Evolutionary conservation across 2,797 vertebrate species (phyloP).

Genomic region (Craterocephalus amniculus): DNA sequence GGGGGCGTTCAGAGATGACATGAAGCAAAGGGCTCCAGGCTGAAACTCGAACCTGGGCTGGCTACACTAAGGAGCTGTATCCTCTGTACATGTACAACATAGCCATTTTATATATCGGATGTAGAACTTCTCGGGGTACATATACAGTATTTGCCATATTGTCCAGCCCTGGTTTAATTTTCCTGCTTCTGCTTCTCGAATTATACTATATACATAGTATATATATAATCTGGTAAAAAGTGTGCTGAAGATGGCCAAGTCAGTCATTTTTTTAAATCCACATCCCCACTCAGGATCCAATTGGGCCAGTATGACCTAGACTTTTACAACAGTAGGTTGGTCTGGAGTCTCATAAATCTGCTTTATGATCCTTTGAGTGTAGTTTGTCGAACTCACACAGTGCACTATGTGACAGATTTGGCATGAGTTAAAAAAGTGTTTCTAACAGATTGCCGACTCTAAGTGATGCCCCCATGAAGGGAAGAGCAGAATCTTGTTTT

Average conservation of each 20-base stretch:
- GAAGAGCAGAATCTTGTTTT: conserved; percentile 6
- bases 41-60: too few relatives aligned
- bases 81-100: too few relatives aligned
- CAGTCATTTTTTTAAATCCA: conserved; percentile 13
- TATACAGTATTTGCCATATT: too few relatives aligned
- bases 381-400: conserved; percentile 23
- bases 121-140: too few relatives aligned
- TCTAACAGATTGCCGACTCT: conserved; percentile 1
- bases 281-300: conserved; percentile 17
- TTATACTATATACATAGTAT: conserved; percentile 3
- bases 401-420: neutral
- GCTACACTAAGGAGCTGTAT: too few relatives aligned
- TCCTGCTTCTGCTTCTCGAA: neutral
- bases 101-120: too few relatives aligned
- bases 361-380: conserved; percentile 39
- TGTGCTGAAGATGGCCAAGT: neutral
- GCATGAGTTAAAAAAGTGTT: conserved; percentile 25
- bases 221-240: too few relatives aligned
- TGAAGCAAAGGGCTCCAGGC: too few relatives aligned
- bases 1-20: too few relatives aligned
- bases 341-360: conserved; percentile 31
- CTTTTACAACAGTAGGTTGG: conserved; percentile 11
- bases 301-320: conserved; percentile 12
- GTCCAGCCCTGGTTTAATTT: too few relatives aligned
- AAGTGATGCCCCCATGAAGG: neutral